Conservation (phyloP, 2,888 invertebrate genomes). For the Patella caerulea region DNA sequence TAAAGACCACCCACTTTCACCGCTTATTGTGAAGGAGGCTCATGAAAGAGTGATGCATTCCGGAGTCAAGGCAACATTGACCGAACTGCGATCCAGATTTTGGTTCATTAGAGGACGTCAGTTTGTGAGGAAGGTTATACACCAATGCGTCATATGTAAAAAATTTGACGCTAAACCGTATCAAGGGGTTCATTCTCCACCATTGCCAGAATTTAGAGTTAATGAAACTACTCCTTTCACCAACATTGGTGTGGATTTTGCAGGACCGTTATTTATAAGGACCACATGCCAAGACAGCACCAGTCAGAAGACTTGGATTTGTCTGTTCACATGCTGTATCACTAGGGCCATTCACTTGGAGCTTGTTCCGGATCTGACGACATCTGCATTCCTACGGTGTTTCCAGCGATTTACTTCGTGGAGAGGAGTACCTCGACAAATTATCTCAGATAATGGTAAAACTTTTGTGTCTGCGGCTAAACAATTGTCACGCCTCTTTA, state of each 20-base stretch:
- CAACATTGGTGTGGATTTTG: background rate
- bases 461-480: background rate
- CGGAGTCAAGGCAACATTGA: background rate
- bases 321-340: background rate
- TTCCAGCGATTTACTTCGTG: background rate
- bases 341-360: background rate
- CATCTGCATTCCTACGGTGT: too few species aligned
- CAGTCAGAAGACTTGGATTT: too few species aligned
- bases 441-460: slow-evolving; percentile 4
- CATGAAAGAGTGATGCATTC: background rate
- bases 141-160: too few species aligned
- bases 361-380: too few species aligned
- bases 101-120: background rate
- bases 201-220: too few species aligned
- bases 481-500: too few species aligned
- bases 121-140: background rate
- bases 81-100: background rate
- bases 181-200: too few species aligned
- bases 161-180: too few species aligned
- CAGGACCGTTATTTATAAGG: background rate
- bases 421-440: background rate
- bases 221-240: background rate
- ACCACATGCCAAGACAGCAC: background rate
- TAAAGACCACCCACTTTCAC: background rate
- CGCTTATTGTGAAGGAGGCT: background rate